A percentile compares a stretch with the other conserved stretches of the same genome.
Evolutionary conservation across 2,797 vertebrate species (phyloP).

Genomic region (Phrynocephalus vlangalii): DNA sequence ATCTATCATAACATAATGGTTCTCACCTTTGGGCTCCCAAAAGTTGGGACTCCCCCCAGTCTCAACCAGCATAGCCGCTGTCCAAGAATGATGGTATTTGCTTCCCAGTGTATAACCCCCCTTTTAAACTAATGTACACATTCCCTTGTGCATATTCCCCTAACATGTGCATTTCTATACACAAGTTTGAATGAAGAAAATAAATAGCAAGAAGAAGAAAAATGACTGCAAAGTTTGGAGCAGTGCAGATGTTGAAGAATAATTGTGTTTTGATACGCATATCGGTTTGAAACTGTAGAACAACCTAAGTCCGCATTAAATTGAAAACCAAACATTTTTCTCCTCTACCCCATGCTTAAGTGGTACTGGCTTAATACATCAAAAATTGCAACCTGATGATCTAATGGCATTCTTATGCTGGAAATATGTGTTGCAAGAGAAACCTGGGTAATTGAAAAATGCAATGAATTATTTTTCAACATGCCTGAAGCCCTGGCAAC

Average conservation of each 20-base stretch:
- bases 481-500: not conserved
- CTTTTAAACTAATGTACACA: not conserved
- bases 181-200: not conserved
- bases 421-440: not conserved
- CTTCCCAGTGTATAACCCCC: no score
- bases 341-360: not conserved
- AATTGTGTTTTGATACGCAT: not conserved
- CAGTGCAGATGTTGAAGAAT: not conserved
- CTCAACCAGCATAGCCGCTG: no score
- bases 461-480: not conserved
- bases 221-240: not conserved
- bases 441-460: constrained; percentile 12
- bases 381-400: not conserved
- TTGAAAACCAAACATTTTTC: not conserved
- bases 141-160: not conserved
- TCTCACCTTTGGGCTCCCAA: not conserved
- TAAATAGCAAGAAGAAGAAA: no score
- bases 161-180: not conserved
- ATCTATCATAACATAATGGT: not conserved
- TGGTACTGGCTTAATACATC: not conserved
- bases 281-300: not conserved
- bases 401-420: accelerated
- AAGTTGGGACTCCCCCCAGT: not conserved
- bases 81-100: not conserved
- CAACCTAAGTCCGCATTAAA: not conserved